Conservation (phyloP, 2,113 vertebrate species). For the Hippocampus comes region DNA sequence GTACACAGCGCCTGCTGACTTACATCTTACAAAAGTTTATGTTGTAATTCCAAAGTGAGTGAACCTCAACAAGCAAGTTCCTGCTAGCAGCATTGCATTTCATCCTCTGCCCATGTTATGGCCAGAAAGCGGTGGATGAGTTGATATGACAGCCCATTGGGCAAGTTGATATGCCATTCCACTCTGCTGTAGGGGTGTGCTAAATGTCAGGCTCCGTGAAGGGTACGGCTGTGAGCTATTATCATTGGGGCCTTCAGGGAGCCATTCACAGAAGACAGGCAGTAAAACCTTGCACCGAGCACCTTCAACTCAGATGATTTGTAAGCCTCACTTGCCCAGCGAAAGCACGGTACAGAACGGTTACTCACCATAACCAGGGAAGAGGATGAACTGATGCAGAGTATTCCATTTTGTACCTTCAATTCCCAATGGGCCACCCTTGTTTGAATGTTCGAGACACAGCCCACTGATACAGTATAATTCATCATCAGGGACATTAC, state of each 20-base stretch:
- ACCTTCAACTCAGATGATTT: constrained; percentile 71
- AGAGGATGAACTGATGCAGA: constrained; percentile 46
- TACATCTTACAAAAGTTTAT: constrained; percentile 29
- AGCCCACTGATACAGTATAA: constrained; percentile 31
- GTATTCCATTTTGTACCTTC: constrained; percentile 39
- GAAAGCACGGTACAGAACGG: constrained; percentile 56
- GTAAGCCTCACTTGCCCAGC: constrained; percentile 64
- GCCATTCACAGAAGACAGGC: constrained; percentile 69
- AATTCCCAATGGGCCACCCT: constrained; percentile 36
- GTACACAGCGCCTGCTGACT: background rate
- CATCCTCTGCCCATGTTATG: constrained; percentile 33
- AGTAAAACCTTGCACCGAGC: constrained; percentile 68
- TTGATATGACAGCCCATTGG: constrained; percentile 60
- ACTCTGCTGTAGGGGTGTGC: constrained; percentile 61
- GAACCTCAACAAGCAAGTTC: constrained; percentile 29
- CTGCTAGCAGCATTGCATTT: constrained; percentile 29
- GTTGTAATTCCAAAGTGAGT: constrained; percentile 18
- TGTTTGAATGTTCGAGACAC: constrained; percentile 35
- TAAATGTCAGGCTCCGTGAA: constrained; percentile 64
- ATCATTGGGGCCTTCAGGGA: constrained; percentile 69
- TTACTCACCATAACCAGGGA: constrained; percentile 59
- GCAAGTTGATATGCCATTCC: constrained; percentile 58
- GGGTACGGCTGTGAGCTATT: constrained; percentile 69
- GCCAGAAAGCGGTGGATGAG: constrained; percentile 53
- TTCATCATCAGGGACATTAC: constrained; percentile 43